Evolutionary conservation across 2,888 invertebrate species (phyloP).

Genomic region (Eilema depressum): DNA sequence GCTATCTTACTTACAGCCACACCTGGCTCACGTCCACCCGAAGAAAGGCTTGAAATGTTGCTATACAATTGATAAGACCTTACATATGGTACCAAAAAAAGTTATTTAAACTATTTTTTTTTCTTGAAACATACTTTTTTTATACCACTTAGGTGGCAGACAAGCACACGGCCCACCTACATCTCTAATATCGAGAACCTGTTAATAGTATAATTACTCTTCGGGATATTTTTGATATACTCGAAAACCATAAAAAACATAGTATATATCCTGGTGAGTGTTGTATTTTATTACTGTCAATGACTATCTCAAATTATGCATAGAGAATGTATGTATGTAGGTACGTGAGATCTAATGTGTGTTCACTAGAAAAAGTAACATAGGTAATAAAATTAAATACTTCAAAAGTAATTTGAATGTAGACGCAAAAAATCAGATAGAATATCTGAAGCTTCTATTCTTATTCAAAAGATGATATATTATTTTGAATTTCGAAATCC

Average conservation of each 20-base stretch:
- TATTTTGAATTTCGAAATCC: slow-evolving; percentile 43
- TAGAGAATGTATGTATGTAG: neutral
- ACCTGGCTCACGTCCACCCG: slow-evolving; percentile 33
- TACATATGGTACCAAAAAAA: neutral
- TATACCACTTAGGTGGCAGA: too few species aligned
- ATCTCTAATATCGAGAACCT: too few species aligned
- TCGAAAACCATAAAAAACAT: too few species aligned
- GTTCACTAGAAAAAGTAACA: neutral
- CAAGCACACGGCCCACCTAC: too few species aligned
- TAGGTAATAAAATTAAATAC: neutral
- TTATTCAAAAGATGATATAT: slow-evolving; percentile 21
- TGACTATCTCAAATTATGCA: too few species aligned
- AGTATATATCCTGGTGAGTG: too few species aligned
- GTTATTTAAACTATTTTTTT: neutral
- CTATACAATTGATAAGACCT: neutral
- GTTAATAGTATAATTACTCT: too few species aligned
- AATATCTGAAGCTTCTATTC: neutral
- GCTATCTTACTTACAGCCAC: slow-evolving; percentile 30
- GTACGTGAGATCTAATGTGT: neutral
- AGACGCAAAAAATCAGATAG: neutral
- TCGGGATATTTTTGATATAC: too few species aligned
- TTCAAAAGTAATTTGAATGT: neutral
- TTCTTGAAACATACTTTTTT: neutral
- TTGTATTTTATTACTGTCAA: too few species aligned
- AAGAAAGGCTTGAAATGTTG: neutral